These are phyloP conservation scores for Chloromyia formosa DNA, from an alignment of 2,888 invertebrate species.

Conservation along the genomic window DNA sequence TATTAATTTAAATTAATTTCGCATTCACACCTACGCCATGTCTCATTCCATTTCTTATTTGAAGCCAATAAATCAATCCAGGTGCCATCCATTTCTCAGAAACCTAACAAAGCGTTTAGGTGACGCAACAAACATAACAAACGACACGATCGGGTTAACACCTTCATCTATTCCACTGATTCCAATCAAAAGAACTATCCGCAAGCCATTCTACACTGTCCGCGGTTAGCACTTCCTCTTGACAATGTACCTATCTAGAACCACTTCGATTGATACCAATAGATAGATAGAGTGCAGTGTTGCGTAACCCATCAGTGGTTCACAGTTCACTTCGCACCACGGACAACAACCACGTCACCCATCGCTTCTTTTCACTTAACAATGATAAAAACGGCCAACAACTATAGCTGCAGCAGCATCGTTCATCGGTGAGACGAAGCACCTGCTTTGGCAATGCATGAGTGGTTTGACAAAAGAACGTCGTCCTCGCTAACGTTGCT, in stretches of 20 bases:
- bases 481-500: neutral
- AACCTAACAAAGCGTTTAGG: conserved; percentile 41
- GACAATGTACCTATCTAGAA: neutral
- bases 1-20: too few relatives aligned
- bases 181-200: neutral
- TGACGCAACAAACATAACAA: conserved; percentile 36
- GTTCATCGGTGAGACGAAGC: conserved; percentile 14
- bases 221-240: neutral
- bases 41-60: neutral
- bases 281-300: conserved; percentile 22
- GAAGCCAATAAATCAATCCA: conserved; percentile 31
- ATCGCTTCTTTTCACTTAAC: conserved; percentile 41
- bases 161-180: conserved; percentile 7
- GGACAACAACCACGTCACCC: conserved; percentile 41
- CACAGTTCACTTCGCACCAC: conserved; percentile 43
- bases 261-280: conserved; percentile 35
- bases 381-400: conserved; percentile 24
- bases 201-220: neutral
- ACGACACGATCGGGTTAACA: conserved; percentile 40
- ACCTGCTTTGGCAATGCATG: conserved; percentile 38
- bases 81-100: conserved; percentile 19
- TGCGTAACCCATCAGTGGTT: conserved; percentile 34
- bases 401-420: neutral
- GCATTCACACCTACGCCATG: too few relatives aligned
- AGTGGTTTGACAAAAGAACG: conserved; percentile 31